Evolutionary conservation across 2,113 vertebrate genomes (phyloP).

Genomic region (Corvus moneduloides): DNA sequence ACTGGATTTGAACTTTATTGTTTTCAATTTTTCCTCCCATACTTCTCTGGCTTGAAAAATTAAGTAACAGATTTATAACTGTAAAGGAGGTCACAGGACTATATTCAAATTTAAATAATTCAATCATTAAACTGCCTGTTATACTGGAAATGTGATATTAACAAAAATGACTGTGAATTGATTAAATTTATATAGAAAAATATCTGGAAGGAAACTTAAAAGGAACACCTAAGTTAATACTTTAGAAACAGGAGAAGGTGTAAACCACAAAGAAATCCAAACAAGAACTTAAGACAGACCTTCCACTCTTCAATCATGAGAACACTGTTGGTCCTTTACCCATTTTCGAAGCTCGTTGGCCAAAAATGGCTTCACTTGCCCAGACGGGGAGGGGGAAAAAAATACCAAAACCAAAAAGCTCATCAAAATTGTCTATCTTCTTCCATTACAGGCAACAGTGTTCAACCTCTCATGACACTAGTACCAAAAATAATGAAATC

Average conservation of each 20-base stretch:
- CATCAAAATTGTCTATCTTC: background rate
- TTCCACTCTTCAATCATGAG: background rate
- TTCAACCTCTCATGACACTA: background rate
- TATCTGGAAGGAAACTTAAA: background rate
- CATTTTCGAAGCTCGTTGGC: background rate
- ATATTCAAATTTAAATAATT: background rate
- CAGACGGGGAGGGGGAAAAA: too few species aligned
- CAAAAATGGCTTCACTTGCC: background rate
- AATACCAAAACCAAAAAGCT: background rate
- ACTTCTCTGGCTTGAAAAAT: background rate
- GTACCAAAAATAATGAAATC: background rate
- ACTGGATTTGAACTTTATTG: background rate
- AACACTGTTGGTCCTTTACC: background rate
- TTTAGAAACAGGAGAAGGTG: background rate
- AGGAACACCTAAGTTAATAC: background rate
- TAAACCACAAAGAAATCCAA: background rate
- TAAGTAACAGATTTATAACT: background rate
- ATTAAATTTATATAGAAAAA: background rate
- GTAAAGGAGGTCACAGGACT: background rate
- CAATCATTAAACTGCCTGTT: background rate
- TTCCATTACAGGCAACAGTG: background rate
- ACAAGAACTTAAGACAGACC: background rate
- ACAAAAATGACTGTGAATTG: background rate
- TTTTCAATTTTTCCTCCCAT: background rate
- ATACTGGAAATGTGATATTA: background rate